Evolutionary conservation across 2,888 invertebrate genomes (phyloP).

Genomic region (Esperia sulphurella): DNA sequence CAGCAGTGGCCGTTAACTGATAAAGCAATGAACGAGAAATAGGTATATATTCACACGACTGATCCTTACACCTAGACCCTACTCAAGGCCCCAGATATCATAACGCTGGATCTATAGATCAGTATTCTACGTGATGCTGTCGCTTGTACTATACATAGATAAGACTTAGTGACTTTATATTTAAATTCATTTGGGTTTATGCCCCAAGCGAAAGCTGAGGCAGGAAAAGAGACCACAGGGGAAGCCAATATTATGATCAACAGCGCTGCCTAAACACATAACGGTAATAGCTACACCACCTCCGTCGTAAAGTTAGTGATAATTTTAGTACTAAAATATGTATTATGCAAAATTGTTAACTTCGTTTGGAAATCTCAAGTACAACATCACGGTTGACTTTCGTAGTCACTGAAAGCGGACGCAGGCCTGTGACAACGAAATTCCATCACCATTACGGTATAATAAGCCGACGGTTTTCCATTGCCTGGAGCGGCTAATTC

Average conservation of each 20-base stretch:
- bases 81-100: no score
- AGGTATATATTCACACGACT: no score
- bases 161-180: no score
- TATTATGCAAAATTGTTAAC: slow-evolving; percentile 15
- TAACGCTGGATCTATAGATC: no score
- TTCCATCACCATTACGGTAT: slow-evolving; percentile 62
- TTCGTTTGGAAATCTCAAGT: slow-evolving; percentile 27
- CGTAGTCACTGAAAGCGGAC: slow-evolving; percentile 21
- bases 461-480: slow-evolving; percentile 56
- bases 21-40: no score
- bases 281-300: neutral
- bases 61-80: no score
- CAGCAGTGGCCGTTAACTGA: no score
- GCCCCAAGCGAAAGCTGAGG: no score
- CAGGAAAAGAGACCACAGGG: neutral
- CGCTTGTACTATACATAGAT: no score
- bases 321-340: neutral
- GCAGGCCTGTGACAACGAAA: slow-evolving; percentile 47
- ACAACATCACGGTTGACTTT: slow-evolving; percentile 19
- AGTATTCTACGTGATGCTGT: no score
- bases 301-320: neutral
- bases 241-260: neutral
- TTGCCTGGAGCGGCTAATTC: slow-evolving; percentile 44
- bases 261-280: neutral
- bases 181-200: no score